phyloP scores from a whole-genome alignment of 2,797 vertebrate genomes.

The Esox lucius region DNA sequence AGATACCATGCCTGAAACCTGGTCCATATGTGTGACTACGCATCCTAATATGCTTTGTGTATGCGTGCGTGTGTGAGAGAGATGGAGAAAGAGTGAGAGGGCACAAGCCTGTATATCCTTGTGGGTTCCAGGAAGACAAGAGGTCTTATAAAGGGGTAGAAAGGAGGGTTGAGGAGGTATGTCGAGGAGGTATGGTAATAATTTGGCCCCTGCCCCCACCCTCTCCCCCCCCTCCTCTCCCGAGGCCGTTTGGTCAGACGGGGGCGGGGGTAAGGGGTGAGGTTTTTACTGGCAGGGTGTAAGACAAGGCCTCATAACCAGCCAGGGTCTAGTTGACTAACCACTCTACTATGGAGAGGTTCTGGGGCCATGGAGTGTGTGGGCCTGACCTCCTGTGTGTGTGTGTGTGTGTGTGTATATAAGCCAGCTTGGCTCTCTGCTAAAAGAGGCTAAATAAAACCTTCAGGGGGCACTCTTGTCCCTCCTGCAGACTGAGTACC shows the following conservation, averaged over 20 bases:
- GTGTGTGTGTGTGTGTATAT: background rate
- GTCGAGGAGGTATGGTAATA: slow-evolving; percentile 70
- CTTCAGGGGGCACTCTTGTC: slow-evolving; percentile 67
- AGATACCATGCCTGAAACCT: slow-evolving; percentile 62
- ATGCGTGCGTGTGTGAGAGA: slow-evolving; percentile 12
- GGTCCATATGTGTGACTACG: slow-evolving; percentile 34
- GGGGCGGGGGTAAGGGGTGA: slow-evolving; percentile 41
- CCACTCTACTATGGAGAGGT: slow-evolving; percentile 41
- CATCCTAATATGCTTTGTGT: slow-evolving; percentile 29
- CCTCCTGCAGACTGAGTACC: slow-evolving; percentile 29
- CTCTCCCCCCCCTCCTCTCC: slow-evolving; percentile 45
- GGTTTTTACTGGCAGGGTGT: slow-evolving; percentile 60
- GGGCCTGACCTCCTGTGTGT: slow-evolving; percentile 39
- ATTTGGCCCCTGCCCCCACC: slow-evolving; percentile 62
- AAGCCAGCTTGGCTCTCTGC: background rate
- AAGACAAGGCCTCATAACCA: slow-evolving; percentile 58
- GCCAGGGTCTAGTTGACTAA: slow-evolving; percentile 61
- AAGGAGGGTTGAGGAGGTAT: slow-evolving; percentile 52
- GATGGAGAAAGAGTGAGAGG: slow-evolving; percentile 9
- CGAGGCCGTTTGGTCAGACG: slow-evolving; percentile 59
- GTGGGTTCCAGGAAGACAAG: slow-evolving; percentile 46
- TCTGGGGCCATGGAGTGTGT: slow-evolving; percentile 7
- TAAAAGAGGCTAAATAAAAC: slow-evolving; percentile 11
- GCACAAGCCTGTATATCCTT: slow-evolving; percentile 31
- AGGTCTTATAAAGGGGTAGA: slow-evolving; percentile 8